Conservation (phyloP, 2,113 vertebrate genomes). For the Puffinus mauretanicus region DNA sequence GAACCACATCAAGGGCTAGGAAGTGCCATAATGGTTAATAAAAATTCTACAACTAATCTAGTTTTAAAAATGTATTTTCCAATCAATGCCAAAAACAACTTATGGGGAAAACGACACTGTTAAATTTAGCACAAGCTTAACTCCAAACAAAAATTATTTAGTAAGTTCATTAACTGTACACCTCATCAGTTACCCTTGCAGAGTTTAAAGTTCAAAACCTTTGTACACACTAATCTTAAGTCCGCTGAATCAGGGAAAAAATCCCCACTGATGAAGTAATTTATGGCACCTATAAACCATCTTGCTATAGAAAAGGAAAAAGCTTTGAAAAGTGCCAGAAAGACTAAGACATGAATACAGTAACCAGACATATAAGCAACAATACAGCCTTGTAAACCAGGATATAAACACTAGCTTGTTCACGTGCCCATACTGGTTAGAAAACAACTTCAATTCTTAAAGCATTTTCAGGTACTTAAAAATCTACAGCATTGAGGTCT, state of each 20-base stretch:
- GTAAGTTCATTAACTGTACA: neutral
- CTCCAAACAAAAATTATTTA: neutral
- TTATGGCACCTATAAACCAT: neutral
- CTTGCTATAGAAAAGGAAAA: neutral
- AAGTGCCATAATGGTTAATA: neutral
- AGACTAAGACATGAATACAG: neutral
- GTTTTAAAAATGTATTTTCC: neutral
- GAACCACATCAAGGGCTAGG: neutral
- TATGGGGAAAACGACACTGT: neutral
- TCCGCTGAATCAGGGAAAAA: neutral
- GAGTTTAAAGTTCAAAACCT: constrained; percentile 7
- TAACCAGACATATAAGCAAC: neutral
- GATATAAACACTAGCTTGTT: neutral
- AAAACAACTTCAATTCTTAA: neutral
- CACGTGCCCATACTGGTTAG: neutral
- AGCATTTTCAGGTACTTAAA: neutral
- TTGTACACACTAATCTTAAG: neutral
- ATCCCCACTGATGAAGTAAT: neutral
- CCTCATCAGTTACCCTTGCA: neutral
- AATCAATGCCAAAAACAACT: neutral
- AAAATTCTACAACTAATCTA: neutral
- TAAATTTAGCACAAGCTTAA: neutral
- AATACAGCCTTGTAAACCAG: neutral
- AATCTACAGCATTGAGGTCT: neutral
- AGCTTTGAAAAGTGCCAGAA: neutral